Conservation (phyloP, 2,113 vertebrate species). For the Tenrec ecaudatus region DNA sequence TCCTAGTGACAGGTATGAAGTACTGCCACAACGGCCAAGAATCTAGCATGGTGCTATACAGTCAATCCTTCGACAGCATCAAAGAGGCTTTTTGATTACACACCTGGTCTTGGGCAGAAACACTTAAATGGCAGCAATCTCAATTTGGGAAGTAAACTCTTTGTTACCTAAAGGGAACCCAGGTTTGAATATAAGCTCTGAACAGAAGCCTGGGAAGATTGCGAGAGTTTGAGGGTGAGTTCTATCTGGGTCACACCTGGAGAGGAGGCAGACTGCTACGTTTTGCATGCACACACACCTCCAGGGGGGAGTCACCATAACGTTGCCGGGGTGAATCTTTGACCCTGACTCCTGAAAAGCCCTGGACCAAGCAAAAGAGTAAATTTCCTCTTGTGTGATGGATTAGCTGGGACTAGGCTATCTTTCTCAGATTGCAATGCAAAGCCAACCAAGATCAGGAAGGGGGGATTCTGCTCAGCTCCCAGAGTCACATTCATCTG, state of each 20-base stretch:
- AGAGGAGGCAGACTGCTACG: background rate
- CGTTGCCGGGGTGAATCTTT: background rate
- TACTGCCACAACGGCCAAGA: background rate
- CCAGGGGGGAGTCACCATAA: background rate
- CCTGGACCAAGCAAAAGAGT: background rate
- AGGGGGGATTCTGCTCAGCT: background rate
- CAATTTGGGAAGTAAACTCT: background rate
- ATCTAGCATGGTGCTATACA: background rate
- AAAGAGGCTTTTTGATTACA: background rate
- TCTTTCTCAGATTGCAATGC: background rate
- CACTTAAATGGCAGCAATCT: background rate
- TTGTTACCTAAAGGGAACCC: background rate
- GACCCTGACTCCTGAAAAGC: background rate
- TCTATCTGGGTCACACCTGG: background rate
- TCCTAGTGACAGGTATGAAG: background rate
- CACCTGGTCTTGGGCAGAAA: constrained; percentile 2
- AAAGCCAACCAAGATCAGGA: background rate
- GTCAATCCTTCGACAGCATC: background rate
- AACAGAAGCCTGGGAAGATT: background rate
- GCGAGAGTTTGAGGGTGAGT: background rate
- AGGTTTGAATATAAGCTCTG: background rate
- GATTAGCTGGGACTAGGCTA: background rate
- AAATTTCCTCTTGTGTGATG: background rate
- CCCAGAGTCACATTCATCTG: background rate
- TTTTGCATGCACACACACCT: background rate